Evolutionary conservation across 2,113 vertebrate genomes (phyloP), one percentile per base, ranked within the genome.

Genomic region (Paedocypris sp.): DNA sequence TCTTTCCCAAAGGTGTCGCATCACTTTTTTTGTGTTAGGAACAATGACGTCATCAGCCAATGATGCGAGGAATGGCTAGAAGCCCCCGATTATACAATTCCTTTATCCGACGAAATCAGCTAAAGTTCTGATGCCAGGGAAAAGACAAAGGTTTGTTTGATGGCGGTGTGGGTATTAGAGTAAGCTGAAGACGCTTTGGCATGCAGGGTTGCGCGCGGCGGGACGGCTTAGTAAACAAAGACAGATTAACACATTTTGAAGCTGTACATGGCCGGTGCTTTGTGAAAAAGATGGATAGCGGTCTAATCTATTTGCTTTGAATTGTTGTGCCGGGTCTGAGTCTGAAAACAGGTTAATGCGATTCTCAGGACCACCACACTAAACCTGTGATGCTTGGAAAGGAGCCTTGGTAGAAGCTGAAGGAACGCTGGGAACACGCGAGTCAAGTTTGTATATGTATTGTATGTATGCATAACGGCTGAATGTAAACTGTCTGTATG

Each of bases 221-320:
- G 39, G 57, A 53, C 59, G 64, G 62, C 67, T 72, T 67, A 73
- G 68, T 69, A 75, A 77, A 77, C 73, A 76, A 78, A 73, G 67
- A 68, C 75, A 70, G 75, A 82, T 77, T 69, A 77, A 66, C 67
- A 62, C 61, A 67, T 75, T 77, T 73, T 58, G 68, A 63, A 60
- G 26, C 51, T 59, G 66, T 68, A 62, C 46, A 52, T 63, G 72
- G 45, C 31, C 36, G 47, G 48, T 42, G 66, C 71, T 72, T 68
- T 66, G 56, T 60, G 65, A 23, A 53, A 50, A 67, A 64, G 62
- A 68, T 56, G 69, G 71, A 71, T 72, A 33, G 62, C 68, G 62
- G 46, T 48, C 61, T 74, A 73, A 79, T 72, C 74, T 79, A 68
- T 75, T 78, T 75, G 75, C 73, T 72, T 68, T 70, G 66, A 72